Evolutionary conservation across 2,888 invertebrate genomes (phyloP), one percentile per base, ranked within the genome.

Genomic region (Drosophila paramelanica): DNA sequence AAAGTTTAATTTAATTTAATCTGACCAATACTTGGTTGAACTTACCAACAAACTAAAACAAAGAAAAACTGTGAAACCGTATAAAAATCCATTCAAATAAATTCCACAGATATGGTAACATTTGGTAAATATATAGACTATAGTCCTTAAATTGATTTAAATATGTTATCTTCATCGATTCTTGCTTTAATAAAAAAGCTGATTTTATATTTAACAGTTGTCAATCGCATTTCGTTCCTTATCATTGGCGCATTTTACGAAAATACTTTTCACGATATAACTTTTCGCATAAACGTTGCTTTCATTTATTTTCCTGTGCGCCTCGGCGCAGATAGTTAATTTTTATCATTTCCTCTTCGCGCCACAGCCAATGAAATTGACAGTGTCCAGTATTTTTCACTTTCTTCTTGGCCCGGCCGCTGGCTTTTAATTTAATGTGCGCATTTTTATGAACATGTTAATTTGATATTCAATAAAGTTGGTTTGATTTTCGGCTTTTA

Each of bases 391-490:
- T 55, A 46, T 53, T 49, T 45, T 27, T 41, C 60, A 58, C 39
- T 51, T 56, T 47, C 72, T 68, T 50, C 65, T 38, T 50, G 57
- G 60, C 49, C 23, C 20, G 41, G 50, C 38, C 46, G 59, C 70
- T 59, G 49, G 67, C 67, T 81, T 83, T 86, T 85, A 85, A 83
- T 86, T 85, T 86, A 85, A 81, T 86, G 84, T 85, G 78, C 74
- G 73, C 73, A 79, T 86, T 89, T 89, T 89, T 89, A 89, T 87
- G 88, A 89, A 83, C 88, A 83, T 86, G 89, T 89, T 89, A 87
- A 89, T 89, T 89, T 89, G 84, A 82, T 86, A 86, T 89, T 88
- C 87, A 83, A 89, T 88, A 87, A 88, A 88, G 79, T 87, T 74
- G 81, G 79, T 81, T 89, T 84, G 86, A 86, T 84, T 88, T 88